phyloP scores from a whole-genome alignment of 1,140 invertebrate genomes.

The Aporrectodea caliginosa region DNA sequence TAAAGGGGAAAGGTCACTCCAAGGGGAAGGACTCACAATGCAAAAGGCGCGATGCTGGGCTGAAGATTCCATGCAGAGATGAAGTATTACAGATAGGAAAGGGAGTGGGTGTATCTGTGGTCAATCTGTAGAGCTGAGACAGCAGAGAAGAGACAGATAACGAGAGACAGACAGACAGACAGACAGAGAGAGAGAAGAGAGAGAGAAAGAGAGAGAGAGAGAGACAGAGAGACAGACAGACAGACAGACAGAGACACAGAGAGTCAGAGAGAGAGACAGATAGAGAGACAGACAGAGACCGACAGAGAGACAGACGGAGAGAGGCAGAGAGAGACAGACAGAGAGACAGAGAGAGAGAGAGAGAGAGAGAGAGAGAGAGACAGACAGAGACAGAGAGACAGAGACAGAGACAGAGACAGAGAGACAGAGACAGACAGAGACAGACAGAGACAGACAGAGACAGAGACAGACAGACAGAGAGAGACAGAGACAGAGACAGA shows the following conservation, averaged over 20 bases:
- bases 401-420: not conserved
- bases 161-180: too few species aligned
- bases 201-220: not conserved
- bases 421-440: not conserved
- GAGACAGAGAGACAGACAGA: not conserved
- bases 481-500: not conserved
- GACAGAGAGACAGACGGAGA: not conserved
- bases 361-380: not conserved
- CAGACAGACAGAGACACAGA: not conserved
- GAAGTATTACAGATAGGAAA: too few species aligned
- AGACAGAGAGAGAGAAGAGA: too few species aligned
- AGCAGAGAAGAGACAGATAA: too few species aligned
- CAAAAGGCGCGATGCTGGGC: too few species aligned
- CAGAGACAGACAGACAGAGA: not conserved
- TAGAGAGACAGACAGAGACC: not conserved
- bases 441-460: not conserved
- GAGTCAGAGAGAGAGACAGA: not conserved
- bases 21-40: too few species aligned
- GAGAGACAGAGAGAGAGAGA: not conserved
- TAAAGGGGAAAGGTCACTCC: too few species aligned
- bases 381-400: not conserved
- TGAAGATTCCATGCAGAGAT: too few species aligned
- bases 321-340: not conserved
- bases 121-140: too few species aligned
- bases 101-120: too few species aligned